Evolutionary conservation across 2,888 invertebrate genomes (phyloP).

Genomic region (Sphinx pinastri): DNA sequence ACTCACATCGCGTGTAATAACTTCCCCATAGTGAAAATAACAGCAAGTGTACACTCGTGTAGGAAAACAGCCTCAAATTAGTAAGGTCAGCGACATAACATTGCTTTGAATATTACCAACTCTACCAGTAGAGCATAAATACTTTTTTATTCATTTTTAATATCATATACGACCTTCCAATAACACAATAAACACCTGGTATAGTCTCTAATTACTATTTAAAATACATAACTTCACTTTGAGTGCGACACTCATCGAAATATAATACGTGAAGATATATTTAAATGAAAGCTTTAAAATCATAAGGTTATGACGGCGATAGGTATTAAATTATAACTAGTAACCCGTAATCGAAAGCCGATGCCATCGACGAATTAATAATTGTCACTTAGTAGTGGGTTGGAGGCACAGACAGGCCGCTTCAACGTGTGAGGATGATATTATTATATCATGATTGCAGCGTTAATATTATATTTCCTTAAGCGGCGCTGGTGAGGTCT

Average conservation of each 20-base stretch:
- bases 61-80: slow-evolving; percentile 11
- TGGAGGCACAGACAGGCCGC: slow-evolving; percentile 57
- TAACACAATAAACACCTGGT: slow-evolving; percentile 15
- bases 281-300: slow-evolving; percentile 40
- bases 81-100: neutral
- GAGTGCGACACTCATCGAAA: slow-evolving; percentile 16
- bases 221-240: slow-evolving; percentile 17
- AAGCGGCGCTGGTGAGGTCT: slow-evolving; percentile 53
- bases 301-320: slow-evolving; percentile 41
- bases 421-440: slow-evolving; percentile 69
- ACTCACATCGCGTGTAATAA: slow-evolving; percentile 70
- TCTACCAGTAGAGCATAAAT: neutral
- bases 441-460: slow-evolving; percentile 72
- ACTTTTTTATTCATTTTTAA: neutral
- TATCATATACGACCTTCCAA: slow-evolving; percentile 14
- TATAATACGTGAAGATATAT: slow-evolving; percentile 29
- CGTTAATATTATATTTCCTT: slow-evolving; percentile 78
- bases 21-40: slow-evolving; percentile 41
- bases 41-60: slow-evolving; percentile 10
- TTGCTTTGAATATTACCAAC: neutral
- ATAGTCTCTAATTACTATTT: slow-evolving; percentile 21
- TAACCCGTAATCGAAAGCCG: slow-evolving; percentile 50
- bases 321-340: slow-evolving; percentile 46
- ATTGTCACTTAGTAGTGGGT: slow-evolving; percentile 59
- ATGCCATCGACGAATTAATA: slow-evolving; percentile 60